These are phyloP conservation scores for Diuraphis noxia DNA, from an alignment of 1,140 invertebrate species.

Conservation along the genomic window DNA sequence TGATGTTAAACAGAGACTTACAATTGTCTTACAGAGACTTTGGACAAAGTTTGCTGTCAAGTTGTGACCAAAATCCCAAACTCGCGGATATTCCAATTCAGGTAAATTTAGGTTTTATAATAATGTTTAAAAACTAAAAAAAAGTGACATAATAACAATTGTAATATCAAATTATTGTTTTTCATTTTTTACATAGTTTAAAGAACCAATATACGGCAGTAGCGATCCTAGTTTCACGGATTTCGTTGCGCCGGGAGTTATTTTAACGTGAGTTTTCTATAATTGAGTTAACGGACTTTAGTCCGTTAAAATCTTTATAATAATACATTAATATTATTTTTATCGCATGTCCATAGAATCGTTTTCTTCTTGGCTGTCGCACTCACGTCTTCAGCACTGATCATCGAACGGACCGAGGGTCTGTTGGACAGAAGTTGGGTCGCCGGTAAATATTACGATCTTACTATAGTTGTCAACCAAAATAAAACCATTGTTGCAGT, in stretches of 20 bases:
- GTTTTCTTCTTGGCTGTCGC: conserved; percentile 94
- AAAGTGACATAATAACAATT: not conserved
- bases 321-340: conserved; percentile 35
- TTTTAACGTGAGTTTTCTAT: conserved; percentile 74
- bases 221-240: conserved; percentile 85
- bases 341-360: conserved; percentile 70
- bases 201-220: conserved; percentile 85
- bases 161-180: conserved; percentile 43
- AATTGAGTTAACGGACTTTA: not conserved
- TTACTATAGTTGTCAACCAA: not conserved
- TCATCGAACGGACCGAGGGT: conserved; percentile 87
- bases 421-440: conserved; percentile 84
- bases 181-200: conserved; percentile 65
- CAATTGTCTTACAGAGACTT: conserved; percentile 75
- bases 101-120: conserved; percentile 60
- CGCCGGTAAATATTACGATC: conserved; percentile 67
- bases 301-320: not conserved
- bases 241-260: conserved; percentile 92
- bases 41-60: conserved; percentile 69
- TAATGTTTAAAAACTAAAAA: not conserved
- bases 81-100: conserved; percentile 81
- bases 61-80: conserved; percentile 77
- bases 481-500: not conserved
- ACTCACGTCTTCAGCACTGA: conserved; percentile 85
- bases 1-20: conserved; percentile 75